phyloP scores from a whole-genome alignment of 2,888 invertebrate genomes.

The Chydorus sphaericus region DNA sequence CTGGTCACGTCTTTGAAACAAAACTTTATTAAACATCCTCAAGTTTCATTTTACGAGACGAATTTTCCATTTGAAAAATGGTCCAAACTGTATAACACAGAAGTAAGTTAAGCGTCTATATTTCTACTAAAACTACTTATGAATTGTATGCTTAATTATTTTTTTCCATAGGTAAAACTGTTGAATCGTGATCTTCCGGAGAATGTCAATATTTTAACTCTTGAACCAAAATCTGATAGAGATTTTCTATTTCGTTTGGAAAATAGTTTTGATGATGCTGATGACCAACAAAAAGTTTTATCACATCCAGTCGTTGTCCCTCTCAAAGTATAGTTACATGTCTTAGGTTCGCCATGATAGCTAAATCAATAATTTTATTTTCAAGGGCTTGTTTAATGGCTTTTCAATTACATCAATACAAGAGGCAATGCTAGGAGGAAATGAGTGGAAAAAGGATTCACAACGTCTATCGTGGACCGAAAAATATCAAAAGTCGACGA shows the following conservation, averaged over 20 bases:
- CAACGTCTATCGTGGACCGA: background rate
- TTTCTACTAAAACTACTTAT: too few species aligned
- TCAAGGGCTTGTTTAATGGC: background rate
- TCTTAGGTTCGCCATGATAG: too few species aligned
- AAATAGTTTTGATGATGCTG: slow-evolving; percentile 50
- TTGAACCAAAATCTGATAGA: slow-evolving; percentile 56
- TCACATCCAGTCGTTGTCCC: background rate
- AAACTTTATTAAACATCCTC: too few species aligned
- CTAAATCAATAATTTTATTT: background rate
- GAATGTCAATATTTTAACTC: slow-evolving; percentile 57
- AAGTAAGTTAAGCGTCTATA: too few species aligned
- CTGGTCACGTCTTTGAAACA: too few species aligned
- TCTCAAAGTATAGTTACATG: background rate
- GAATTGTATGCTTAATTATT: too few species aligned
- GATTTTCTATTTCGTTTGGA: slow-evolving; percentile 57
- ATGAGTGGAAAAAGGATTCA: background rate
- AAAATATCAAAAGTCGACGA: too few species aligned
- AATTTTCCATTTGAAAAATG: too few species aligned
- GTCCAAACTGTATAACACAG: too few species aligned
- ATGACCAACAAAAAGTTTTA: background rate
- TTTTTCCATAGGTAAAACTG: slow-evolving; percentile 36
- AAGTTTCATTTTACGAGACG: too few species aligned
- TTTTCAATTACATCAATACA: background rate
- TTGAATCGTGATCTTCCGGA: slow-evolving; percentile 41
- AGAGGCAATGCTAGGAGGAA: background rate